Base-by-base conservation (phyloP, 2,113 vertebrate genomes). In the Labeo catla region DNA sequence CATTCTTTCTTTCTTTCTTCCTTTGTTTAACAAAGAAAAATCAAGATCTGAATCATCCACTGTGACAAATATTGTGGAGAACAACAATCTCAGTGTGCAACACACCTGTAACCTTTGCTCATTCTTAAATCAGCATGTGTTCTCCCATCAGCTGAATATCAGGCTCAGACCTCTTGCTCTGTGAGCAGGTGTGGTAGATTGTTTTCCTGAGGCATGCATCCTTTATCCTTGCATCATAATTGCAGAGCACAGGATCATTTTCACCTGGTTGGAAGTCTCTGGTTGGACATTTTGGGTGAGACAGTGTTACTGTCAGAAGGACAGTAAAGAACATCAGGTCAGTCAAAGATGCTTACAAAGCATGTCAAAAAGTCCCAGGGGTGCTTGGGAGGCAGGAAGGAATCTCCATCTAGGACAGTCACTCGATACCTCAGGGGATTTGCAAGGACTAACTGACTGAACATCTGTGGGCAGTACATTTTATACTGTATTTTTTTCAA, bases 371-470 rank as follows among this genome's bases (percentile, higher is more conserved):
- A 47, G 19, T 11, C 72, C 72, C 72, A 49, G 72, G 43, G 85
- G 87, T 81, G 86, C 78, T 76, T 47, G 43, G 84, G 21, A 57
- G 23, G 84, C 54, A 11, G 61, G 50, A 80, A 70, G 84, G 63
- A 39, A 88, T 59, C 76, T 66, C 63, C 21, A 63, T 39, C 57
- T 9, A 19, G 76, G n/a, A 36, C 19, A 79, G 36, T 63, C 6
- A n/a, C 84, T 23, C 63, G 70, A 78, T 73, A 86, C 90, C 88
- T 82, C 61, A 21, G 34, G 68, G 15, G 52, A 89, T 52, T 68
- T 79, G 86, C 79, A 82, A 88, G 83, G 86, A 88, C 76, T 28
- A 59, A 68, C 34, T 13, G 72, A 83, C 36, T 61, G 34, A 61
- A 79, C 43, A 11, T 79, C 34, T n/a, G 7, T 79, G 11, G 50